Evolutionary conservation across 2,113 vertebrate species (phyloP), one percentile per base, ranked within the genome.

Genomic region (Aviceda subcristata): DNA sequence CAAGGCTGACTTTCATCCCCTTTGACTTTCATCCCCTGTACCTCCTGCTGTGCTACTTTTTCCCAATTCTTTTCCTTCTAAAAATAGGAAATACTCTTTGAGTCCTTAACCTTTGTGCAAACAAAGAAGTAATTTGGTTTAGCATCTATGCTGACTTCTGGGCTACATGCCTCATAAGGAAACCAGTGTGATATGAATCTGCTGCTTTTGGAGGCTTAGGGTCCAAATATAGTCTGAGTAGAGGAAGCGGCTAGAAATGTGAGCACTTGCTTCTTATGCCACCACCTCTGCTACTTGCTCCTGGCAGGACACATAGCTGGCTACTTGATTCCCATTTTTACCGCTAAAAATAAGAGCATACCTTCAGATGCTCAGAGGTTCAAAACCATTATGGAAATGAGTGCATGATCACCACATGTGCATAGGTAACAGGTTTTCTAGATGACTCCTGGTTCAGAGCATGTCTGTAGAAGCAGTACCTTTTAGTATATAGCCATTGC

Each of bases 61-160:
- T 51, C 57, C 43, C 77, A 78, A 2, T 81, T 89, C 39, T 91
- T 72, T 82, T 51, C 48, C 74, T 92, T 13, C 84, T 91, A 73
- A 92, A 94, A 92, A 76, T 87, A 85, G 64, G 87, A 91, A 93
- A 68, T 72, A n/a, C 23, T 90, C 82, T 60, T 89, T 2, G 4
- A 84, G 66, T 87, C 60, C 86, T 84, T 91, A 90, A 92, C 89
- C 81, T 96, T 90, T 67, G 87, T 93, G 94, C 73, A 82, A 87
- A 67, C 80, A 77, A 94, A 79, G 63, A n/a, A 73, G 68, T 84
- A 36, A 75, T 91, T 92, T 91, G 89, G 68, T 92, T 85, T 67
- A 92, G 92, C 77, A 71, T 91, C 87, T 88, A 3, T 64, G 62
- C 75, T 91, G 91, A 14, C 63, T 94, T 36, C 59, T 95, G 93